phyloP scores from a whole-genome alignment of 2,888 invertebrate genomes.

The Pristionchus exspectatus region DNA sequence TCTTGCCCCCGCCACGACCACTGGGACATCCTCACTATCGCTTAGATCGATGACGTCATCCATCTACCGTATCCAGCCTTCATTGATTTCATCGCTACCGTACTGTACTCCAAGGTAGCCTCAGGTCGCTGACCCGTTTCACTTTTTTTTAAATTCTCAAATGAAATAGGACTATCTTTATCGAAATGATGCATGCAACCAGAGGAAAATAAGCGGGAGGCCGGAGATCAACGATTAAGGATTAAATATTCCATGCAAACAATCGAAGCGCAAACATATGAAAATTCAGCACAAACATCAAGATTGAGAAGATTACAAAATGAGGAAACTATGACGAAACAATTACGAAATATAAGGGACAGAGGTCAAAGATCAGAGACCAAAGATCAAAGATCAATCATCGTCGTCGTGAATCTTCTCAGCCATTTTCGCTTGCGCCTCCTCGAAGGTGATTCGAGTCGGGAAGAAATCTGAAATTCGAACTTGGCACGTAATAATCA shows the following conservation, averaged over 20 bases:
- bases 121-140: not conserved
- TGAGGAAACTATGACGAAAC: not conserved
- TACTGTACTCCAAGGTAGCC: slow-evolving; percentile 7
- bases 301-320: not conserved
- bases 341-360: not conserved
- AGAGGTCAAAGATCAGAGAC: not conserved
- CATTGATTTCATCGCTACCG: not conserved
- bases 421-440: slow-evolving; percentile 27
- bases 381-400: not conserved
- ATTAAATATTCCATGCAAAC: not conserved
- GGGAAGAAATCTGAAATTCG: slow-evolving; percentile 52
- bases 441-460: slow-evolving; percentile 55
- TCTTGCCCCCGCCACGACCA: not conserved
- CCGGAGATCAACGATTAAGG: not conserved
- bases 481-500: not conserved
- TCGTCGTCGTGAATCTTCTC: slow-evolving; percentile 1
- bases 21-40: not conserved
- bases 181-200: not conserved
- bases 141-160: not conserved
- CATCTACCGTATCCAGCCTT: slow-evolving; percentile 5
- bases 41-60: slow-evolving; percentile 13
- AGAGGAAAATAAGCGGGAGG: not conserved
- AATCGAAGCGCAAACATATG: not conserved
- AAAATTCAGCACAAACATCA: not conserved
- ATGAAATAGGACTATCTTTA: not conserved